Evolutionary conservation across 1,140 invertebrate species (phyloP), one percentile per base, ranked within the genome.

Genomic region (Drosophila nebulosa): DNA sequence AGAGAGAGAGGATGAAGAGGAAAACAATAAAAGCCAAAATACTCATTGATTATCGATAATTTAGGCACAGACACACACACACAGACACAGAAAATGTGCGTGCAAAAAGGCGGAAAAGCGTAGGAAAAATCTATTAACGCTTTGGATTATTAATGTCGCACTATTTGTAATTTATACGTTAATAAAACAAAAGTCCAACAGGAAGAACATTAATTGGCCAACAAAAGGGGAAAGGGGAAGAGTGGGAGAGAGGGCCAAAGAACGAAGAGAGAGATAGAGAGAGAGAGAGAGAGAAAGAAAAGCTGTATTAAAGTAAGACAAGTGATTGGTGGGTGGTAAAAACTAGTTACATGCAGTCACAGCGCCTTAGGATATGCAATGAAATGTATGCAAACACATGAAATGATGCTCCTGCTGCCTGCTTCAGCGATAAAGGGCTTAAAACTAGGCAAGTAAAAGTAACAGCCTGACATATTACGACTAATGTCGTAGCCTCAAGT

Each of bases 141-240:
- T 74, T 74, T 79, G 83, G 69, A 86, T 88, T 86, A 86, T 86
- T 86, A 86, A 86, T 79, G 83, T 86, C 83, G 74, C 84, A 86
- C 81, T 75, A 86, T 86, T 71, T 75, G 83, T 86, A 88, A 86
- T 86, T 86, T 86, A 86, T 86, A 83, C 75, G 84, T 83, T 88
- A 86, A 88, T 83, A 83, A 88, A 83, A 64, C 83, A 75, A 71
- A 39, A 51, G 36, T 12, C 30, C 30, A 32, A 57, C 64, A n/a
- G 53, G 46, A 30, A 7, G 24, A 52, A 24, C 27, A 14, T 21
- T 18, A 3, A 10, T 10, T n/a, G 22, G 12, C 4, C 32, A n/a
- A n/a, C 1, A 2, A 7, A 3, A 26, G 3, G 0, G 5, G 22
- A 26, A 46, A 52, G n/a, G 6, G 22, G 22, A 4, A 3, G 16